Base-by-base conservation (phyloP, 2,113 vertebrate genomes). In the Scolopax mira region DNA sequence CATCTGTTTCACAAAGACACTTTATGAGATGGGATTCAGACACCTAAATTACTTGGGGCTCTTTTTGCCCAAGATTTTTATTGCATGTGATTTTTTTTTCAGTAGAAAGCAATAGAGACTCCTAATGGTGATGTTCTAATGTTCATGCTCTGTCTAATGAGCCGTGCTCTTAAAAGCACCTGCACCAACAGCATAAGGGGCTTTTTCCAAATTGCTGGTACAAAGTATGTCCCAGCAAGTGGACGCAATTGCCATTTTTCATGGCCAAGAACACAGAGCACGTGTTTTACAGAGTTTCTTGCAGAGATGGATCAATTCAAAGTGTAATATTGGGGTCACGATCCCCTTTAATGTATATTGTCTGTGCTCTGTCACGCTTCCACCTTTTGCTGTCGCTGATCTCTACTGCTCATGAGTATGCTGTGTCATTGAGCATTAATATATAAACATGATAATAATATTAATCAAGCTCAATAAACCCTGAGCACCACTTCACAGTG, bases 351-450 rank as follows among this genome's bases (percentile, higher is more conserved):
- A 24, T 6, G 61, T 17, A 2, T 46, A 7, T 13, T 66, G 13
- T 17, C 28, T 27, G 0, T 44, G 71, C 61, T 75, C 27, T 10
- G 0, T 8, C 57, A 2, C 4, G 7, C 48, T 69, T 7, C 11
- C n/a, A 3, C 11, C 17, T 88, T 33, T 57, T 25, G 67, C 85
- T 71, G 69, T 8, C 46, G 5, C 19, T 57, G 57, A 10, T 55
- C 52, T 88, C 24, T 18, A 0, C 22, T 5, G 0, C n/a, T 78
- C 3, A 0, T 9, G 33, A 64, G 16, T 5, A 3, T 3, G 58
- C 7, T 2, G 0, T 30, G n/a, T 48, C n/a, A 3, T 39, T 18
- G 17, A 30, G 41, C 52, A 27, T 1, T 15, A 42, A 64, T 55
- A 30, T 18, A 28, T 24, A 11, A 33, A 80, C 60, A 78, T 1